Percentiles rank a stretch among this genome's conserved stretches.
Evolutionary conservation across 2,888 invertebrate genomes (phyloP).

Genomic region (Ormyrus pomaceus): DNA sequence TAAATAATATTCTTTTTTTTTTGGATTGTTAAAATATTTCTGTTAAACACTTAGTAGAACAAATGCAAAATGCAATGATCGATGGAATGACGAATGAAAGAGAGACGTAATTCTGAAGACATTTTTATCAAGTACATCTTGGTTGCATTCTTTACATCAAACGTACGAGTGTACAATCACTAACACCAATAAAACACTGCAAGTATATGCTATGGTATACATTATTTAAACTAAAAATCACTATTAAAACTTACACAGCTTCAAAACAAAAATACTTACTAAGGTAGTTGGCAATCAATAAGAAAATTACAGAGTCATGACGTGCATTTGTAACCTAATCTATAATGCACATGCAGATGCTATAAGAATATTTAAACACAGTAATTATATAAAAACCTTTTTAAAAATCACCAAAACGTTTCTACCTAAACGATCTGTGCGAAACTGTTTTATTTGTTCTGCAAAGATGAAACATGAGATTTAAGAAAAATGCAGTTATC

Average conservation of each 20-base stretch:
- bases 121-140: constrained; percentile 47
- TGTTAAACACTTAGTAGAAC: not conserved
- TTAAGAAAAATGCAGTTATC: not conserved
- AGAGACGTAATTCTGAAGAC: constrained; percentile 47
- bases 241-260: not conserved
- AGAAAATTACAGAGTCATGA: not conserved
- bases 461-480: constrained; percentile 32
- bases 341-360: constrained; percentile 48
- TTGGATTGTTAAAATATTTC: too few species aligned
- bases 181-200: not conserved
- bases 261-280: constrained; percentile 1
- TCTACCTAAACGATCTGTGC: constrained; percentile 37
- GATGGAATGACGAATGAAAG: constrained; percentile 54
- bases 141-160: constrained; percentile 6
- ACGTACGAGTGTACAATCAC: not conserved
- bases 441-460: constrained; percentile 40
- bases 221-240: constrained; percentile 16
- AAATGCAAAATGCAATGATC: constrained; percentile 47
- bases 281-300: not conserved
- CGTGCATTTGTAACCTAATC: constrained; percentile 35
- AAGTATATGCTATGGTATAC: constrained; percentile 6
- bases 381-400: constrained; percentile 23
- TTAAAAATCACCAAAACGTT: constrained; percentile 15
- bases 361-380: not conserved
- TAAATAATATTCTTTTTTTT: not conserved